Percentiles rank a stretch among this genome's conserved stretches.
These are phyloP conservation scores for Piaya cayana DNA, from an alignment of 2,113 vertebrate genomes.

Conservation along the genomic window DNA sequence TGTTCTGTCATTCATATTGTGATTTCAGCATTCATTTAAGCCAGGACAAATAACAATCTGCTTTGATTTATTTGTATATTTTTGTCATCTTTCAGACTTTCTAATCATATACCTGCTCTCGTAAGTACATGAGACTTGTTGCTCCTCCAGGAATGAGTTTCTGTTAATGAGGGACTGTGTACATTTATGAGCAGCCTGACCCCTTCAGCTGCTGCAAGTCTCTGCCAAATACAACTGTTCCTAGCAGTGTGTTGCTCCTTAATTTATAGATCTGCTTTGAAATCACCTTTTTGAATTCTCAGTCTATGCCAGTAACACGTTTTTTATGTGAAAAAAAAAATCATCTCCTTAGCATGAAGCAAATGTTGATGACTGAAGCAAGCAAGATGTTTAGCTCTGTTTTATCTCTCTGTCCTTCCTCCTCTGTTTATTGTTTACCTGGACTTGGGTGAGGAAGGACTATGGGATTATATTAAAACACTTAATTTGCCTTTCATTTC, in stretches of 20 bases:
- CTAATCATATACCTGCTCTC: not conserved
- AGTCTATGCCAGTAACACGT: not conserved
- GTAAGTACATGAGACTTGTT: not conserved
- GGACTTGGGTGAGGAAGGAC: not conserved
- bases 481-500: constrained; percentile 5
- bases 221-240: not conserved
- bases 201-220: not conserved
- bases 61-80: not conserved
- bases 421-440: not conserved
- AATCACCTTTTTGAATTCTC: not conserved
- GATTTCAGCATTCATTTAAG: not conserved
- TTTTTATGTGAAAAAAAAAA: not conserved
- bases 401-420: not conserved
- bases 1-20: not conserved
- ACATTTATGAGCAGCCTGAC: not conserved
- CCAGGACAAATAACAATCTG: not conserved
- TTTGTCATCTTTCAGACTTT: not conserved
- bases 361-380: not conserved
- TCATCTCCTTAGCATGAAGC: not conserved
- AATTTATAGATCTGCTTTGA: not conserved
- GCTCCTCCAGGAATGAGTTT: not conserved
- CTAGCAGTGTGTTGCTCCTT: not conserved
- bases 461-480: not conserved
- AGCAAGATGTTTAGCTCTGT: not conserved
- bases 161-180: not conserved